Evolutionary conservation across 2,797 vertebrate species (phyloP).

Genomic region (Nyctalus aviator): DNA sequence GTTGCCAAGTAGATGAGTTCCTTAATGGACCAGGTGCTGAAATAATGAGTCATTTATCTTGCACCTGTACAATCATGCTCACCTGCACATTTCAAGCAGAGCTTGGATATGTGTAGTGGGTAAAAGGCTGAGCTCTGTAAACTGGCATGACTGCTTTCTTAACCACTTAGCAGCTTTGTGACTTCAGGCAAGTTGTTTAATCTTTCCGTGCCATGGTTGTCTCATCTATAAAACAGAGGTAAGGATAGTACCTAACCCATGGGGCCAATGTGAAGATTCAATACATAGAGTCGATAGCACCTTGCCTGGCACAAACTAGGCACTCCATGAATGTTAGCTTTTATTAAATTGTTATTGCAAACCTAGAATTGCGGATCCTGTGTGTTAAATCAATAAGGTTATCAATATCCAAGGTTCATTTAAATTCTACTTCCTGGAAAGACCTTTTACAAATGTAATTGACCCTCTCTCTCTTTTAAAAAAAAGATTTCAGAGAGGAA

Average conservation of each 20-base stretch:
- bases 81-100: background rate
- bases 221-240: constrained; percentile 24
- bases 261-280: background rate
- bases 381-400: background rate
- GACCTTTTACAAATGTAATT: background rate
- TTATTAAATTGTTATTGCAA: background rate
- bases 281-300: background rate
- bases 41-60: background rate
- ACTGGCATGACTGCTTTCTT: background rate
- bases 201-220: background rate
- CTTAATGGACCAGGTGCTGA: background rate
- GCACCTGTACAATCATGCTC: background rate
- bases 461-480: background rate
- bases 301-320: background rate
- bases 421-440: background rate
- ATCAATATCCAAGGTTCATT: background rate
- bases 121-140: background rate
- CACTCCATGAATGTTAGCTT: background rate
- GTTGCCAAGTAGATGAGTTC: background rate
- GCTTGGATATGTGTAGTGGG: background rate
- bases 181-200: background rate
- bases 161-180: background rate
- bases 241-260: background rate
- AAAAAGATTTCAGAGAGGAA: too few species aligned
- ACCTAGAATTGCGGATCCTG: background rate